These are phyloP conservation scores for Ochropleura leucogaster DNA, from an alignment of 2,888 invertebrate species.

Conservation along the genomic window DNA sequence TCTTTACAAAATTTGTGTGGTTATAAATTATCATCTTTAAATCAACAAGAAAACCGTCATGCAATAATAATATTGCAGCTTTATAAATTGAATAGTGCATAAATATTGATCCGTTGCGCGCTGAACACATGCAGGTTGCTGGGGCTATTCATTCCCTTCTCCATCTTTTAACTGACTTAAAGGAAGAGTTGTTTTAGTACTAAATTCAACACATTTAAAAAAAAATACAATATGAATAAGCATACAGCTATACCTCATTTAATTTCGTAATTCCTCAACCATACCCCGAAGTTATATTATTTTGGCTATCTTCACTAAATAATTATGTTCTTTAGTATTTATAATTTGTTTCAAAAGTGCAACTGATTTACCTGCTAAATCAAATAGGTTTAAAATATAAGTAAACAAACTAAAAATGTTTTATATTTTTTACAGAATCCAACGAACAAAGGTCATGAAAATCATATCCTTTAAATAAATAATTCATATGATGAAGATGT, in stretches of 20 bases:
- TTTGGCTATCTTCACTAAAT: neutral
- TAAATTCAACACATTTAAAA: neutral
- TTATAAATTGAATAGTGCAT: slow-evolving; percentile 28
- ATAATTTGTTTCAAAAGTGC: neutral
- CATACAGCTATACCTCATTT: neutral
- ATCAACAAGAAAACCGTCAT: neutral
- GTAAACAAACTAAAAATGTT: neutral
- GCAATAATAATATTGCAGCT: slow-evolving; percentile 12
- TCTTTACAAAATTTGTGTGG: too few species aligned
- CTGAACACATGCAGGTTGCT: slow-evolving; percentile 18
- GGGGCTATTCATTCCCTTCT: slow-evolving; percentile 32
- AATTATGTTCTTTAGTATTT: neutral
- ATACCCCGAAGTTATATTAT: neutral
- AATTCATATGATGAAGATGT: neutral
- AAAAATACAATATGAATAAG: neutral
- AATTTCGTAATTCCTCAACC: neutral
- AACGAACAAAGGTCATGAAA: neutral
- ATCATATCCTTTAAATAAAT: neutral
- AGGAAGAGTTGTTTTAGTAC: neutral
- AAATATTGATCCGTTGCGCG: slow-evolving; percentile 7
- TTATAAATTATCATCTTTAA: too few species aligned
- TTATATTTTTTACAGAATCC: neutral
- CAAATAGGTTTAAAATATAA: neutral
- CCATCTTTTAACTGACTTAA: neutral
- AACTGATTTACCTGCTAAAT: neutral